Conservation (phyloP, 2,888 invertebrate genomes). For the Thymelicus lineola region DNA sequence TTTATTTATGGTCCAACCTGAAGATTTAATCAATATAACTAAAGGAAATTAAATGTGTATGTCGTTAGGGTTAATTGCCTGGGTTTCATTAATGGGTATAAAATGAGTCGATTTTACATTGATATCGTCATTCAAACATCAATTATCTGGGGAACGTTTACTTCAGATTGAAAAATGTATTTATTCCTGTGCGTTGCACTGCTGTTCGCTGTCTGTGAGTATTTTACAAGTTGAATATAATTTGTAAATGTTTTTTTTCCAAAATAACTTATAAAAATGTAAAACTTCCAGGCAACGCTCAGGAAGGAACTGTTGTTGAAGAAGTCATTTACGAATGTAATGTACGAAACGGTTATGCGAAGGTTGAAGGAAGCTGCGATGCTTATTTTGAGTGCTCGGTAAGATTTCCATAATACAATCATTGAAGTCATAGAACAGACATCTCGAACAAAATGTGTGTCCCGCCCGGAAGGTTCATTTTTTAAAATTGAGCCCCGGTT, state of each 20-base stretch:
- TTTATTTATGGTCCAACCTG: conserved; percentile 10
- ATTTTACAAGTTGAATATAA: conserved; percentile 9
- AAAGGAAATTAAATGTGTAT: neutral
- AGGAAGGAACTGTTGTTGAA: neutral
- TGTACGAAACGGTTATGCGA: conserved; percentile 85
- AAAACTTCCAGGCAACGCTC: conserved; percentile 41
- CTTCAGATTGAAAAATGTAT: conserved; percentile 35
- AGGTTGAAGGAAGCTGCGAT: conserved; percentile 86
- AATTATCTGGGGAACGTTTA: conserved; percentile 1
- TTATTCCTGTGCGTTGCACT: conserved; percentile 36
- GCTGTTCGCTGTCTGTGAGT: conserved; percentile 42
- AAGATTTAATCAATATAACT: neutral
- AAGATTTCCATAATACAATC: conserved; percentile 42
- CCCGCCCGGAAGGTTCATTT: too few relatives aligned
- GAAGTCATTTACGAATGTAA: conserved; percentile 66
- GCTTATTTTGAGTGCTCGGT: conserved; percentile 86
- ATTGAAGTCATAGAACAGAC: too few relatives aligned
- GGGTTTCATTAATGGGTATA: conserved; percentile 12
- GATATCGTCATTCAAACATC: conserved; percentile 5
- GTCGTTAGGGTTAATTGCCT: conserved; percentile 31
- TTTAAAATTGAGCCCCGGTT: too few relatives aligned
- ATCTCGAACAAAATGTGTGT: too few relatives aligned
- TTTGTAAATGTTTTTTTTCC: neutral
- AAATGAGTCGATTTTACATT: conserved; percentile 2
- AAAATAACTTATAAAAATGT: neutral